These are phyloP conservation scores for Caenorhabditis wallacei DNA, from an alignment of 2,888 invertebrate species.

Conservation along the genomic window DNA sequence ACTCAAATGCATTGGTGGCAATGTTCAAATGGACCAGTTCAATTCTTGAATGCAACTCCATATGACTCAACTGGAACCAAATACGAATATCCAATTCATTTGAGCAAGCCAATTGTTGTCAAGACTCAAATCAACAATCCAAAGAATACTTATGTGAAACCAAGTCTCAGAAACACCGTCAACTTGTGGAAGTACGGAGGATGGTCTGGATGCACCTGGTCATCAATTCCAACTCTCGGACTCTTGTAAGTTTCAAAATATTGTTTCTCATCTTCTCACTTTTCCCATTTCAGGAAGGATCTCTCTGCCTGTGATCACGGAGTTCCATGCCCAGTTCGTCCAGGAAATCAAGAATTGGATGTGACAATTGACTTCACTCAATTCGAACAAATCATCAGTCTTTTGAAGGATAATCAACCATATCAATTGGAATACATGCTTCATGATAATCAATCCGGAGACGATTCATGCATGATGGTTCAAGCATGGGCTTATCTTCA, in stretches of 20 bases:
- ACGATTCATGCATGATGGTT: constrained; percentile 66
- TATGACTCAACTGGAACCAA: constrained; percentile 63
- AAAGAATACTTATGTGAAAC: constrained; percentile 61
- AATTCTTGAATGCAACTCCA: constrained; percentile 65
- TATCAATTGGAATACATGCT: constrained; percentile 69
- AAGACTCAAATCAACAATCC: constrained; percentile 72
- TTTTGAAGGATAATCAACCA: constrained; percentile 69
- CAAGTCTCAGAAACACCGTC: constrained; percentile 72
- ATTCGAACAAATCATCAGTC: constrained; percentile 62
- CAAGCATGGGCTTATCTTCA: constrained; percentile 73
- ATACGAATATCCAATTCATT: constrained; percentile 77
- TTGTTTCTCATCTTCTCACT: not conserved
- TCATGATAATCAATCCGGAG: constrained; percentile 60
- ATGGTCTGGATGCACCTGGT: constrained; percentile 74
- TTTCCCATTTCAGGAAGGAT: constrained; percentile 55
- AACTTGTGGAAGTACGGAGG: constrained; percentile 76
- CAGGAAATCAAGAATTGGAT: constrained; percentile 56
- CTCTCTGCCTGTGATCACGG: constrained; percentile 66
- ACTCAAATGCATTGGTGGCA: constrained; percentile 74
- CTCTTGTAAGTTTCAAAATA: constrained; percentile 66
- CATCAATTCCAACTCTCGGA: constrained; percentile 73
- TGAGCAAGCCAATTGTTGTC: constrained; percentile 71
- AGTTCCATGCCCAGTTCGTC: constrained; percentile 68
- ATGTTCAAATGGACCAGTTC: constrained; percentile 62
- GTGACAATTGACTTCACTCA: constrained; percentile 68